Evolutionary conservation across 92 coral and sea anemone species (phyloP), one percentile per base, ranked within the genome.

Genomic region (Galaxea fascicularis): DNA sequence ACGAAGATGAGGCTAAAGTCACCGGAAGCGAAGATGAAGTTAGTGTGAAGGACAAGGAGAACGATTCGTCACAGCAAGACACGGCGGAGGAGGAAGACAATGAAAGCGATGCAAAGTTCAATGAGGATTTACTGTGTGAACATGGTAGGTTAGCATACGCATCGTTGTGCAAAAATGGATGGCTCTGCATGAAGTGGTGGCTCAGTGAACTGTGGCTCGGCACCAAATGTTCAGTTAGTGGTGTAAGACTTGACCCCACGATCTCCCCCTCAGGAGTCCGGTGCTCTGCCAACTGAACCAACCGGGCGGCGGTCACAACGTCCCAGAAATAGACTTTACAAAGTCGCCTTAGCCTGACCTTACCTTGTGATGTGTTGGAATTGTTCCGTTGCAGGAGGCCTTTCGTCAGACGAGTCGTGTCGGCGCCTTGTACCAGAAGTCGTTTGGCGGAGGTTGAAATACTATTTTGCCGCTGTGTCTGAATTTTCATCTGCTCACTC

Each of bases 121-220:
- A 97, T 49, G 99, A 97, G 66, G 99, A 97, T 68, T 85, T 95
- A 49, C 84, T 94, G 8, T 97, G 99, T 65, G 92, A 85, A 76
- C 99, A 97, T 56, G 95, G 99, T 97, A 83, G 71, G 90, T 52
- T 4, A 1, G 67, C 67, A 16, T n/a, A 62, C 15, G 41, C 2
- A 2, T 35, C 41, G 41, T 6, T 6, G 41, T 35, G 41, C 41
- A 35, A 35, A 35, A 35, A 35, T 35, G 6, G 41, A 35, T 35
- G 41, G 41, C 3, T 35, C 6, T 35, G 41, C 6, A 6, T 35
- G 41, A 35, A 35, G 41, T n/a, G n/a, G n/a, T n/a, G n/a, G n/a
- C n/a, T n/a, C n/a, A n/a, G n/a, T n/a, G n/a, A n/a, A n/a, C n/a
- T n/a, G n/a, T n/a, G n/a, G n/a, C n/a, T n/a, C n/a, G n/a, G n/a